phyloP scores from a whole-genome alignment of 2,113 vertebrate species.

The Alaudala cheleensis region DNA sequence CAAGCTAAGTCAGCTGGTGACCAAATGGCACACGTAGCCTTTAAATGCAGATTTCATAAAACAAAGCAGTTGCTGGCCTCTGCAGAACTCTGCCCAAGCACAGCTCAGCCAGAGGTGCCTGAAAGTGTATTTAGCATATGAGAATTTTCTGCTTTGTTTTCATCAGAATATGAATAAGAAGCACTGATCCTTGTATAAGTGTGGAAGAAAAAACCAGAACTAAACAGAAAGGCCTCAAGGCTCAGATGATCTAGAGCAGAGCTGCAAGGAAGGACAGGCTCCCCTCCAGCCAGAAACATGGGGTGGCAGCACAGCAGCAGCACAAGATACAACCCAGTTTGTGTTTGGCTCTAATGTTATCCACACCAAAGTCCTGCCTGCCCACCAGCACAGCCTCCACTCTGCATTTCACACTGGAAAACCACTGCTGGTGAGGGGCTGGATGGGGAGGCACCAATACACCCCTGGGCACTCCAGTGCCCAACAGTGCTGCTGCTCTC shows the following conservation, averaged over 20 bases:
- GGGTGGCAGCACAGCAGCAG: background rate
- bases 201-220: background rate
- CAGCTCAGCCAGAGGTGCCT: background rate
- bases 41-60: constrained; percentile 10
- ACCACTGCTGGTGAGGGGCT: background rate
- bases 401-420: fast-evolving
- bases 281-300: background rate
- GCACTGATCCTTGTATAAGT: background rate
- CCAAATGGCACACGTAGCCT: constrained; percentile 42
- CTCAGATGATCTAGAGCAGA: background rate
- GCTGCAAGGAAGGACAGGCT: background rate
- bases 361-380: background rate
- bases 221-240: background rate
- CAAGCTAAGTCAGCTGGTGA: constrained; percentile 53
- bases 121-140: background rate
- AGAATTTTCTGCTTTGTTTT: background rate
- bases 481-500: background rate
- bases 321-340: fast-evolving
- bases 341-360: fast-evolving
- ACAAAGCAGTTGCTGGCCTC: constrained; percentile 44
- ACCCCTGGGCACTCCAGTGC: fast-evolving
- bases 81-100: constrained; percentile 1
- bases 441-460: background rate
- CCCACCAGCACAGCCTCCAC: fast-evolving
- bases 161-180: background rate